These are phyloP conservation scores for Drosophila leontia DNA, from an alignment of 1,140 invertebrate species.

Conservation along the genomic window DNA sequence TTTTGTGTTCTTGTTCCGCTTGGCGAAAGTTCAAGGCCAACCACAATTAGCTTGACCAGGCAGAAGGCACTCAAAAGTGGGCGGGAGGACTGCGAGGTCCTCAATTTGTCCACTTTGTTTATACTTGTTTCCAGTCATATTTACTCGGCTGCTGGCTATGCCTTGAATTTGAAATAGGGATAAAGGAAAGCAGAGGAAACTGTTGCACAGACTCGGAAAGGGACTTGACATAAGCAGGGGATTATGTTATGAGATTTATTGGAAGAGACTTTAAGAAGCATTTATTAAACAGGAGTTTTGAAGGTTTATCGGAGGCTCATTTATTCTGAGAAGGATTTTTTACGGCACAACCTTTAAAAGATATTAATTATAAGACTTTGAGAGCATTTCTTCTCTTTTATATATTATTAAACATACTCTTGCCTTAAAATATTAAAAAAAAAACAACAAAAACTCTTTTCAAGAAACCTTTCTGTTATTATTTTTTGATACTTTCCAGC, in stretches of 20 bases:
- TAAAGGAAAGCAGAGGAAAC: conserved; percentile 11
- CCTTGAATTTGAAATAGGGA: conserved; percentile 37
- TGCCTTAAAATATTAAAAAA: not conserved
- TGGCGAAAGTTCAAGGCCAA: conserved; percentile 66
- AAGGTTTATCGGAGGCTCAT: not conserved
- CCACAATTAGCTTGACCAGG: conserved; percentile 47
- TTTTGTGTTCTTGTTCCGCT: conserved; percentile 10
- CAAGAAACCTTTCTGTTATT: not conserved
- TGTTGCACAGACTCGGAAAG: conserved; percentile 38
- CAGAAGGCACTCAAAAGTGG: conserved; percentile 23
- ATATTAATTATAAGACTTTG: not conserved
- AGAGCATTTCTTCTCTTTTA: not conserved
- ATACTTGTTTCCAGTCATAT: conserved; percentile 43
- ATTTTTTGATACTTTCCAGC: conserved; percentile 5
- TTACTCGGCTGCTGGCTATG: conserved; percentile 52
- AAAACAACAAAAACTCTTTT: not conserved
- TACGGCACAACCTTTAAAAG: no score
- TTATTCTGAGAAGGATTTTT: not conserved
- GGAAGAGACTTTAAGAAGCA: not conserved
- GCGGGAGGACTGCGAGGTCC: conserved; percentile 20
- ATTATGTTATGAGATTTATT: conserved; percentile 21
- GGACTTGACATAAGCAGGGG: conserved; percentile 1
- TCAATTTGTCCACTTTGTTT: conserved; percentile 44
- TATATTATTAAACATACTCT: not conserved
- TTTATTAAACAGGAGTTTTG: conserved; percentile 10